Evolutionary conservation across 2,113 vertebrate genomes (phyloP).

Genomic region (Dolichotis patagonum): DNA sequence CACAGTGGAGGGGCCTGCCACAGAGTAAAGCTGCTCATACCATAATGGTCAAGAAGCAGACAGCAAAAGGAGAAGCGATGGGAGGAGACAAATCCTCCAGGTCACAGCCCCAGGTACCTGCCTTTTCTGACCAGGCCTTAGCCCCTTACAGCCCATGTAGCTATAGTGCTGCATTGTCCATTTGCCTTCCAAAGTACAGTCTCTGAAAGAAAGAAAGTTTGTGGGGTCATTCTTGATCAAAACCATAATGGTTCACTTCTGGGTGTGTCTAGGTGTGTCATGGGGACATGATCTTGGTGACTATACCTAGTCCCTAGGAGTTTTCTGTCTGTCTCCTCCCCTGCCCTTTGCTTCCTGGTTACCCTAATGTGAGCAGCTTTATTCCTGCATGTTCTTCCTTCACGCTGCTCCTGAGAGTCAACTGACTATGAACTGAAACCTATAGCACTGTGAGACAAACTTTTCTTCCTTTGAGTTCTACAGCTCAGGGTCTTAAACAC

Average conservation of each 20-base stretch:
- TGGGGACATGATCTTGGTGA: neutral
- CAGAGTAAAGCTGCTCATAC: neutral
- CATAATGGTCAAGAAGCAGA: neutral
- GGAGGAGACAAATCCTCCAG: neutral
- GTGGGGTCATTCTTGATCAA: neutral
- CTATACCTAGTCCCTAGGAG: neutral
- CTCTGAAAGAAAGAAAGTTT: neutral
- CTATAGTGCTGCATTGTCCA: neutral
- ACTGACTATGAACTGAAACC: neutral
- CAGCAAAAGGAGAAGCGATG: neutral
- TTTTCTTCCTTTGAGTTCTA: neutral
- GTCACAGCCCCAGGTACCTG: neutral
- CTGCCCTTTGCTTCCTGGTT: neutral
- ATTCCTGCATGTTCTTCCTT: neutral
- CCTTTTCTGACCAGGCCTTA: neutral
- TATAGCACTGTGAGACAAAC: neutral
- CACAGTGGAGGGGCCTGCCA: neutral
- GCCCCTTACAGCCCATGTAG: neutral
- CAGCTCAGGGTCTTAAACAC: neutral
- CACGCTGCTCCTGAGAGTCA: neutral
- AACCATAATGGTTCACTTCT: neutral
- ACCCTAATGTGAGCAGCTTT: neutral
- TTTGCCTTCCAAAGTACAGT: neutral
- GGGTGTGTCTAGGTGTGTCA: neutral
- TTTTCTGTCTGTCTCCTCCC: neutral